Percentiles rank a stretch among this genome's conserved stretches.
Evolutionary conservation across 2,888 invertebrate genomes (phyloP).

Genomic region (Adela reaumurella): DNA sequence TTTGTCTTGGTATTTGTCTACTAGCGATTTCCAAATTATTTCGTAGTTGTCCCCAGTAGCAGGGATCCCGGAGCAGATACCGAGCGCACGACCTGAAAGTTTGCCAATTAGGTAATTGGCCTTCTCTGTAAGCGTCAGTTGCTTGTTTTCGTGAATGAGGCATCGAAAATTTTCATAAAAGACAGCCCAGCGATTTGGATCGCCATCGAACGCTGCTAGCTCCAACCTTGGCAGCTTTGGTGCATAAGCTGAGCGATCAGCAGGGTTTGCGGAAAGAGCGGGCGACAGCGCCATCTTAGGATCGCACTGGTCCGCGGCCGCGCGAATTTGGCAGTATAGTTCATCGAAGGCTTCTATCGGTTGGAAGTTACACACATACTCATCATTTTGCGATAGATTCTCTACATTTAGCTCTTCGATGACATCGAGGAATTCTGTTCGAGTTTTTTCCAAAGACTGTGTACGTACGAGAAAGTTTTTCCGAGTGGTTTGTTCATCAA

Average conservation of each 20-base stretch:
- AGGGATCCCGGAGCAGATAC: conserved; percentile 15
- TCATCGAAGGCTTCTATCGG: background rate
- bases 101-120: background rate
- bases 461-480: background rate
- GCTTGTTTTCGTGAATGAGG: background rate
- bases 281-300: no score
- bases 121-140: background rate
- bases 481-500: no score
- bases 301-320: background rate
- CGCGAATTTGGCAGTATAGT: background rate
- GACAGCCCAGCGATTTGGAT: background rate
- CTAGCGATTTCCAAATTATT: conserved; percentile 1
- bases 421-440: background rate
- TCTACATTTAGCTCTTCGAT: background rate
- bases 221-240: background rate
- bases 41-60: conserved; percentile 20
- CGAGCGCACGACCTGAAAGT: background rate
- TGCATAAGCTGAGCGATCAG: background rate
- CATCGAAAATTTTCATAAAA: conserved; percentile 1
- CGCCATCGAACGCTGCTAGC: background rate
- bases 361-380: background rate
- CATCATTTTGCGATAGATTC: background rate
- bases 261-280: background rate
- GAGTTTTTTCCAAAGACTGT: background rate
- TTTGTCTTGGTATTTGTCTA: conserved; percentile 1